Conservation (phyloP, 2,797 vertebrate species). For the Tolypeutes matacus region DNA sequence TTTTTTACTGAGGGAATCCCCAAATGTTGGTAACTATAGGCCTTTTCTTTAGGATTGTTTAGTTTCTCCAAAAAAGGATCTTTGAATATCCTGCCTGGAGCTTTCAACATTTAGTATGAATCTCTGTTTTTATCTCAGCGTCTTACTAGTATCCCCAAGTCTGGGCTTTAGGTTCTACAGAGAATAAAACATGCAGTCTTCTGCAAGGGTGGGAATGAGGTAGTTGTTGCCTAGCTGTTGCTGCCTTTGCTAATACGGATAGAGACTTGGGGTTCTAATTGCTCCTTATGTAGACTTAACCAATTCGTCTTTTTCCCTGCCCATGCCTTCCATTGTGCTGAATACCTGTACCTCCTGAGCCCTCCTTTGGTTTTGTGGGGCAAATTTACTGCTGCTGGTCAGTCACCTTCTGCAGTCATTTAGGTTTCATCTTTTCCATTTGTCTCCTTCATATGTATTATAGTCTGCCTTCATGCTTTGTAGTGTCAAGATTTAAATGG, state of each 20-base stretch:
- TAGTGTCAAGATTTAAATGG: slow-evolving; percentile 23
- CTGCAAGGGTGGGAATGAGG: background rate
- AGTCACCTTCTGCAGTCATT: background rate
- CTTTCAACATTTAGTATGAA: background rate
- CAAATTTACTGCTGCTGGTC: background rate
- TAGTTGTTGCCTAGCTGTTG: background rate
- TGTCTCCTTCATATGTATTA: background rate
- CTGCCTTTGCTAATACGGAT: background rate
- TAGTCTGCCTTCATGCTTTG: background rate
- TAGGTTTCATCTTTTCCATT: slow-evolving; percentile 9
- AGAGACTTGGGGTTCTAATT: background rate
- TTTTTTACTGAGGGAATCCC: background rate
- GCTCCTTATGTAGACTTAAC: background rate
- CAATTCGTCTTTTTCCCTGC: background rate
- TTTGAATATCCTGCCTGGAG: background rate
- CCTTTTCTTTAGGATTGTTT: background rate
- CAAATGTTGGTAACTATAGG: slow-evolving; percentile 6
- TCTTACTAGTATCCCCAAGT: background rate
- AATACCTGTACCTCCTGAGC: background rate
- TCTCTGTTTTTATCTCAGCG: slow-evolving; percentile 19
- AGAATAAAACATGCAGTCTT: background rate
- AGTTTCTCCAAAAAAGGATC: slow-evolving; percentile 4
- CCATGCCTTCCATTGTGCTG: background rate
- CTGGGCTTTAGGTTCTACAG: slow-evolving; percentile 19
- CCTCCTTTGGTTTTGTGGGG: background rate